Evolutionary conservation across 2,113 vertebrate species (phyloP).

Genomic region (Cynopterus brachyotis): DNA sequence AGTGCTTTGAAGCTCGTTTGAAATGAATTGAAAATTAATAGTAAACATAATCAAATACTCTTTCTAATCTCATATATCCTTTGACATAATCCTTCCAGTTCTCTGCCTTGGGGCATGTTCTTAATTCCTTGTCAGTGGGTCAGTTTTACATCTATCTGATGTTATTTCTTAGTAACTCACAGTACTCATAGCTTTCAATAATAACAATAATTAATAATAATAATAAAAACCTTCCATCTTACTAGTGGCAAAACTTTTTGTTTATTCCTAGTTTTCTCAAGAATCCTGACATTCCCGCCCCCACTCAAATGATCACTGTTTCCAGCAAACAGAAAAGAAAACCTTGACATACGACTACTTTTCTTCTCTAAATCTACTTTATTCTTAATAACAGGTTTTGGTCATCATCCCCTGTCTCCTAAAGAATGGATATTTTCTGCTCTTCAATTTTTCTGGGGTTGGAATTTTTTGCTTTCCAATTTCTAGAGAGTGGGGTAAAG

Average conservation of each 20-base stretch:
- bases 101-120: background rate
- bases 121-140: background rate
- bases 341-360: background rate
- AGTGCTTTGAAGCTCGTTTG: slow-evolving; percentile 1
- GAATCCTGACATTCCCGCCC: background rate
- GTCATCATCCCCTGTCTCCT: background rate
- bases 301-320: background rate
- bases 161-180: background rate
- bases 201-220: background rate
- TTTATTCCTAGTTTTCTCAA: background rate
- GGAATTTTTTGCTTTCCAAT: background rate
- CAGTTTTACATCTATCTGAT: background rate
- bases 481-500: background rate
- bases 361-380: background rate
- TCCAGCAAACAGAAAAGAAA: background rate
- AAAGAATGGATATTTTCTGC: background rate
- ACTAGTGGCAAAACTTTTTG: background rate
- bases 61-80: background rate
- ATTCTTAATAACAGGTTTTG: background rate
- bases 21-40: slow-evolving; percentile 57
- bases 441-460: background rate
- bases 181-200: background rate
- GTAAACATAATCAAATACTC: slow-evolving; percentile 28
- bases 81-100: background rate
- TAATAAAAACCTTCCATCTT: background rate